Evolutionary conservation across 1,140 invertebrate genomes (phyloP).

Genomic region (Drosophila pruinosa): DNA sequence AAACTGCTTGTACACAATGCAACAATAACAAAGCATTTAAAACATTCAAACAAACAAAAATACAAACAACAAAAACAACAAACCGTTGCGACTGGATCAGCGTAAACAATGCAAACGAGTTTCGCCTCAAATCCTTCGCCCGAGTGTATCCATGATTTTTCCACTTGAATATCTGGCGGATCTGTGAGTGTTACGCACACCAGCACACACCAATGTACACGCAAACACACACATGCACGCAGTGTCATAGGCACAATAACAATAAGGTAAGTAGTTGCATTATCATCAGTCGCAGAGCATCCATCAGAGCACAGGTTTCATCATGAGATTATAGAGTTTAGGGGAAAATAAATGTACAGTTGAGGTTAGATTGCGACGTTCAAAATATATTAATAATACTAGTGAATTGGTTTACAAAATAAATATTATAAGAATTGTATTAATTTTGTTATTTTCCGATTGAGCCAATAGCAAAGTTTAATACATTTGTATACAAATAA

Average conservation of each 20-base stretch:
- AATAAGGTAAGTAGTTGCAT: conserved; percentile 24
- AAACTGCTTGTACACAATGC: conserved; percentile 34
- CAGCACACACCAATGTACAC: background rate
- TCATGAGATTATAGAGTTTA: background rate
- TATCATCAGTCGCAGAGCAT: conserved; percentile 10
- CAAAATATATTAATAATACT: too few species aligned
- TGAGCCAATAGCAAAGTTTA: too few species aligned
- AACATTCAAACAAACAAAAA: conserved; percentile 82
- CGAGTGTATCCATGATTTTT: conserved; percentile 89
- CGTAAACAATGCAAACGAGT: conserved; percentile 89
- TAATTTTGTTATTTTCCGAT: too few species aligned
- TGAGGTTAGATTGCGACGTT: conserved; percentile 7
- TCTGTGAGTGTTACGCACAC: conserved; percentile 67
- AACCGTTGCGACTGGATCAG: conserved; percentile 89
- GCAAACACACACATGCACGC: background rate
- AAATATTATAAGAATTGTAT: too few species aligned
- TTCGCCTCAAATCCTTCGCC: conserved; percentile 89
- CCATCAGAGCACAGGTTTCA: background rate
- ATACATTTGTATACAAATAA: too few species aligned
- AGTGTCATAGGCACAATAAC: background rate
- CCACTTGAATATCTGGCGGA: conserved; percentile 88
- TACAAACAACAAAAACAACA: conserved; percentile 38
- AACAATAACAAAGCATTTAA: conserved; percentile 49
- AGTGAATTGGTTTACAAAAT: too few species aligned
- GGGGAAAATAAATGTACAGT: background rate